phyloP scores from a whole-genome alignment of 2,113 vertebrate species.

The Dipodomys stephensi region DNA sequence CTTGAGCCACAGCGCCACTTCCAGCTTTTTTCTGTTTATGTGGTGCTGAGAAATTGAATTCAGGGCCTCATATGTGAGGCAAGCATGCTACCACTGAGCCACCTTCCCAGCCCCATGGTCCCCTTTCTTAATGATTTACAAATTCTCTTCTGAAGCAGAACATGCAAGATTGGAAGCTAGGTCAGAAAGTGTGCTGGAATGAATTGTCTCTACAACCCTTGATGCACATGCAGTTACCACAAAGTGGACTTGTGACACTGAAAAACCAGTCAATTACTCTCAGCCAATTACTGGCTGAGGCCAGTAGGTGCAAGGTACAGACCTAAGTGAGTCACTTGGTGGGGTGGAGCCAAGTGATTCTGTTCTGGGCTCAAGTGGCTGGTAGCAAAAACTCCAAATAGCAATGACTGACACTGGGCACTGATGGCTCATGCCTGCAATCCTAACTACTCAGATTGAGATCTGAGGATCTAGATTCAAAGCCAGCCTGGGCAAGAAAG shows the following conservation, averaged over 20 bases:
- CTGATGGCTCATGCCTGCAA: too few species aligned
- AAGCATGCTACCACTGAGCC: too few species aligned
- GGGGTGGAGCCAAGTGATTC: not conserved
- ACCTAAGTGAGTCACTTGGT: not conserved
- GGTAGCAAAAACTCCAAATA: constrained; percentile 9
- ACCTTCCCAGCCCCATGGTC: not conserved
- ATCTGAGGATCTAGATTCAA: too few species aligned
- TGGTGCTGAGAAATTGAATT: too few species aligned
- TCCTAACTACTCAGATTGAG: too few species aligned
- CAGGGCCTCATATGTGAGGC: too few species aligned
- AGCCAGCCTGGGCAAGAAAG: too few species aligned
- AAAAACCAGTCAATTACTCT: not conserved
- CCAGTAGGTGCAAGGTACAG: not conserved
- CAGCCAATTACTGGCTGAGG: not conserved
- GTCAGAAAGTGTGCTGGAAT: not conserved
- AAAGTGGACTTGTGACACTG: not conserved
- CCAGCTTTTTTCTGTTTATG: too few species aligned
- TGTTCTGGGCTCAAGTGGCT: not conserved
- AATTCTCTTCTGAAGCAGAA: not conserved
- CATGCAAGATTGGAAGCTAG: not conserved
- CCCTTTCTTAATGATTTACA: not conserved
- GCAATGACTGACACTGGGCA: too few species aligned
- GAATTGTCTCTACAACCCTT: not conserved
- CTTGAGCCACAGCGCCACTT: too few species aligned
- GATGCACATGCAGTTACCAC: not conserved